Evolutionary conservation across 2,888 invertebrate species (phyloP), one percentile per base, ranked within the genome.

Genomic region (Ornithoptera alexandrae): DNA sequence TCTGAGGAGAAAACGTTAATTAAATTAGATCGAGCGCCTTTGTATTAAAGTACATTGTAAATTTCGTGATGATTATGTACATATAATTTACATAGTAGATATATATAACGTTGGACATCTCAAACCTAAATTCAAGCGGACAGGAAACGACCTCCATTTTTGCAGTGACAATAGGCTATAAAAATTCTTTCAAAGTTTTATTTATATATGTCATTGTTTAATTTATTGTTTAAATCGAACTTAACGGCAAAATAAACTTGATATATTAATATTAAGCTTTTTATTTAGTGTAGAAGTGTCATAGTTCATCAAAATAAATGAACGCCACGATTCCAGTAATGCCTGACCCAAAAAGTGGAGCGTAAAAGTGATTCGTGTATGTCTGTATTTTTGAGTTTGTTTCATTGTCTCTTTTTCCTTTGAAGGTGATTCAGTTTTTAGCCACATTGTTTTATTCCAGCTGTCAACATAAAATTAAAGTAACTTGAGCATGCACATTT

Each of bases 1-100:
- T 62, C 78, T 22, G 81, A 79, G 73, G 79, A 78, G 80, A 83
- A 84, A 82, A 84, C 74, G 81, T 83, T 84, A 84, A 84, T 86
- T 83, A 82, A 83, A 83, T 82, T 81, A 75, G 81, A 80, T 81
- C 81, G 79, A 80, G 78, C 77, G 24, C 18, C 73, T 83, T 83
- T 24, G 60, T 64, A 56, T 65, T 17, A 22, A 39, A 60, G 42
- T 12, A 50, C 17, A 17, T 20, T 60, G 36, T 65, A 18, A 60
- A 59, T 42, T 46, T 46, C 12, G 59, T 18, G 46, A 17, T n/a
- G n/a, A 5, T 53, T n/a, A n/a, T n/a, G 36, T n/a, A 60, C 58
- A 42, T 58, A 24, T 68, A 42, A 68, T 39, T 58, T 8, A 39
- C 18, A 68, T 24, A 22, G 5, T n/a, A 68, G 56, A 12, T 6